Evolutionary conservation across 2,888 invertebrate genomes (phyloP).

Genomic region (Orthonychiurus folsomi): DNA sequence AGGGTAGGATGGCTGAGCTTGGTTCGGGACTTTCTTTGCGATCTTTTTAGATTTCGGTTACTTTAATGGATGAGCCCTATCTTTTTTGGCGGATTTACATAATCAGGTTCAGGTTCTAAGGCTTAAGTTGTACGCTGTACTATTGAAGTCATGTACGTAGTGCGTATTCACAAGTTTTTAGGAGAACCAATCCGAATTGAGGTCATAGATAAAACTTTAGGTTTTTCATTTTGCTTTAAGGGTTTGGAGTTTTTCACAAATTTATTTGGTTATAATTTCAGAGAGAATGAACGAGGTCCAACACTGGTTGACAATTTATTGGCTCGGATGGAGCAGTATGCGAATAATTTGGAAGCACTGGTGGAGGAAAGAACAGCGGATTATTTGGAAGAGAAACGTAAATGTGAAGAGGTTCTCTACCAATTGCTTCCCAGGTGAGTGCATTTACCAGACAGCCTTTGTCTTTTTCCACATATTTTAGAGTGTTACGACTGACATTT

Average conservation of each 20-base stretch:
- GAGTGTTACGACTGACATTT: background rate
- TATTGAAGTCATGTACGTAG: no score
- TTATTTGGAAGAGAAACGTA: slow-evolving; percentile 95
- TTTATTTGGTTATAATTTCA: slow-evolving; percentile 43
- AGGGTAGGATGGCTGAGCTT: no score
- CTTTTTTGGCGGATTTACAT: no score
- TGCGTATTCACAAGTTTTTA: no score
- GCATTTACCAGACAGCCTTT: background rate
- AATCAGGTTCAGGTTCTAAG: no score
- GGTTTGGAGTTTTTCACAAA: background rate
- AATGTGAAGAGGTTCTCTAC: slow-evolving; percentile 92
- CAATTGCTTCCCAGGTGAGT: slow-evolving; percentile 84
- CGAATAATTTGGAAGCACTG: slow-evolving; percentile 91
- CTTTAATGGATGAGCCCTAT: no score
- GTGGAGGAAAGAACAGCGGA: slow-evolving; percentile 95
- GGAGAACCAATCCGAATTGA: background rate
- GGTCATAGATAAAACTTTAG: background rate
- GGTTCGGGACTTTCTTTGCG: no score
- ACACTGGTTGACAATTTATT: slow-evolving; percentile 82
- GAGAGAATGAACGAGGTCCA: slow-evolving; percentile 83
- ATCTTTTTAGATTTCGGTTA: no score
- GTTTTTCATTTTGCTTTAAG: background rate
- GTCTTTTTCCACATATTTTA: background rate
- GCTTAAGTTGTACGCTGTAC: no score
- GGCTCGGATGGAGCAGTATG: slow-evolving; percentile 98